Evolutionary conservation across 2,113 vertebrate species (phyloP).

Genomic region (Oreochromis niloticus): DNA sequence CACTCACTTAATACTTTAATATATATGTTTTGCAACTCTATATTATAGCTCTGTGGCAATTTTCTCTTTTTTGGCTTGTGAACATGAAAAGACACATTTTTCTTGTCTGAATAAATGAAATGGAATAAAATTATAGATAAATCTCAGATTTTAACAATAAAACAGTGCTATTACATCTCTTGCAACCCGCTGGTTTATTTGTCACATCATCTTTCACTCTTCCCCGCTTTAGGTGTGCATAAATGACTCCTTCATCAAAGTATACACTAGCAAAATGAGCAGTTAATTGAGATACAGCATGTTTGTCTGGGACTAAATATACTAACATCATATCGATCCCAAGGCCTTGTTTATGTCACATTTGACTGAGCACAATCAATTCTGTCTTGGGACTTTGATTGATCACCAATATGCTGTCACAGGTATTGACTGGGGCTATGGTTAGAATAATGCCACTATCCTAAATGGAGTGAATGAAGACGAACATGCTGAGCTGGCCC

Average conservation of each 20-base stretch:
- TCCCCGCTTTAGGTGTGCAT: conserved; percentile 2
- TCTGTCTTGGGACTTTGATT: conserved; percentile 66
- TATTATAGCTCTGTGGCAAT: not conserved
- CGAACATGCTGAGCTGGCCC: conserved; percentile 35
- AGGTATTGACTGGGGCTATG: conserved; percentile 55
- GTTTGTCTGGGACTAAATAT: conserved; percentile 54
- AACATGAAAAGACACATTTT: not conserved
- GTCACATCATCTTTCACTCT: conserved; percentile 36
- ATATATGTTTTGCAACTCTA: not conserved
- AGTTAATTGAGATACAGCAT: conserved; percentile 71
- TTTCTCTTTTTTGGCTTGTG: not conserved
- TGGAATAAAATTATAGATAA: not conserved
- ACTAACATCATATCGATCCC: conserved; percentile 49
- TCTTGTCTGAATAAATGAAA: not conserved
- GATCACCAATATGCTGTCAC: conserved; percentile 70
- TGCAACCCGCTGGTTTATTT: not conserved
- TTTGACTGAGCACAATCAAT: conserved; percentile 73
- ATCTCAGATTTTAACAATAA: not conserved
- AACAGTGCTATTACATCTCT: not conserved
- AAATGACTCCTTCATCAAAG: conserved; percentile 62
- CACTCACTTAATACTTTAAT: not conserved
- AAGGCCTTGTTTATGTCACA: conserved; percentile 71
- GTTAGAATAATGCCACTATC: conserved; percentile 65
- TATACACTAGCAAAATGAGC: conserved; percentile 5
- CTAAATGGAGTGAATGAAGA: conserved; percentile 44